Base-by-base conservation (phyloP, 1,140 invertebrate genomes). In the Rhopalosiphum maidis region DNA sequence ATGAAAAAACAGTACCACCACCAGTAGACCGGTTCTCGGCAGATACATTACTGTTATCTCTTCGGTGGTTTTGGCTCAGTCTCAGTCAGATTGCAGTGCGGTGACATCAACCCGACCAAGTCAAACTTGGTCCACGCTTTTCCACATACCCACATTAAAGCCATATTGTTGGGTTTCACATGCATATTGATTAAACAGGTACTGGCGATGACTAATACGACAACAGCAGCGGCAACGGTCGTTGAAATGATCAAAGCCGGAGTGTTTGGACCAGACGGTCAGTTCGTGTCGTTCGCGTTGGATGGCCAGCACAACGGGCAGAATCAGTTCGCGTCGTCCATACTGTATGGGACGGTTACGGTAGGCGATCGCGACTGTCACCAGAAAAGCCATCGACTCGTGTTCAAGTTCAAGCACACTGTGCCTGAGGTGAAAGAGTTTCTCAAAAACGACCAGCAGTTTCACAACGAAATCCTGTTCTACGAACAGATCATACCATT, bases 381-480 rank as follows among this genome's bases (percentile, higher is more conserved):
- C 25, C 18, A 25, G 2, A 9, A n/a, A 86, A 41, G 48, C 18
- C 11, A 37, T 25, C 51, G 46, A 11, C n/a, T 93, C 0, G 55
- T 93, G 18, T 37, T 94, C 25, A 94, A 94, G n/a, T 5, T 54
- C 37, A 86, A 94, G 51, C 91, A 85, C 18, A 5, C 6, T 25
- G 11, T 15, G 3, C 15, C 60, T 9, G 37, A 25, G 1, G 5
- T 86, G 1, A 55, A 54, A 21, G 54, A 1, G 3, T 21, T 94
- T 0, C 51, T 77, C 55, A 54, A 77, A 15, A 92, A 48, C 9
- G 85, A 87, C 37, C 0, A 22, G 43, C 94, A 94, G 30, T 94
- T 94, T 35, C 25, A 48, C 43, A 94, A 94, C 60, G 94, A 94
- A 85, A 92, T n/a, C 0, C 55, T 93, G 21, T 94, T 94, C 55